Base-by-base conservation (phyloP, 2,797 vertebrate species). In the Hipposideros larvatus region DNA sequence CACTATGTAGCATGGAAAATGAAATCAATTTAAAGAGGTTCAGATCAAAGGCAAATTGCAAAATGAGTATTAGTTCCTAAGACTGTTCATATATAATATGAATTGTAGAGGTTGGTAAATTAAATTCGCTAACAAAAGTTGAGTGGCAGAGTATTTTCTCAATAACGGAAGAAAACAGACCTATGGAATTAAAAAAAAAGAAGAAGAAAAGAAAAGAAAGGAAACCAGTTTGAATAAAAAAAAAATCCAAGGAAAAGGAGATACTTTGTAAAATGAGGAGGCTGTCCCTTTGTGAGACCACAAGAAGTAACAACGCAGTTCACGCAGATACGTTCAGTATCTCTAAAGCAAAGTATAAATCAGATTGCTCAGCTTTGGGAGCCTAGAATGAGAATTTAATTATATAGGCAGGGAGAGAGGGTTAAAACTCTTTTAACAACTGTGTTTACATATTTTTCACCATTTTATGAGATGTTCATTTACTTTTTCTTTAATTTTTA, bases 21-120 rank as follows among this genome's bases (percentile, higher is more conserved):
- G 19, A 92, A 91, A 95, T 79, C 74, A 93, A 92, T 97, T 93
- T 94, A 93, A 96, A 89, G 79, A 93, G 53, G 41, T 48, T 94
- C 22, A 61, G 22, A 94, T 96, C 87, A 97, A 98, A 97, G 75
- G 19, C 5, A 86, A 96, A 92, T 94, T 90, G 26, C 41, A 94
- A 96, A 89, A 82, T 95, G 55, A 93, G 28, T 77, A 90, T 93
- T 97, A 93, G 73, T 73, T 34, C 34, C 55, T 74, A 89, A 90
- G 51, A 78, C 65, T 95, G n/a, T 92, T 95, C 48, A 94, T 59
- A 86, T 97, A 94, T 95, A 90, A 94, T 79, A 63, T 95, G 77
- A 95, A 73, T 94, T 94, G 93, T 87, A 91, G n/a, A 96, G 43
- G 7, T 53, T 4, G 7, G 15, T 59, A 53, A 95, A 87, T 93